phyloP scores from a whole-genome alignment of 2,113 vertebrate species.

The Peucedramus taeniatus region DNA sequence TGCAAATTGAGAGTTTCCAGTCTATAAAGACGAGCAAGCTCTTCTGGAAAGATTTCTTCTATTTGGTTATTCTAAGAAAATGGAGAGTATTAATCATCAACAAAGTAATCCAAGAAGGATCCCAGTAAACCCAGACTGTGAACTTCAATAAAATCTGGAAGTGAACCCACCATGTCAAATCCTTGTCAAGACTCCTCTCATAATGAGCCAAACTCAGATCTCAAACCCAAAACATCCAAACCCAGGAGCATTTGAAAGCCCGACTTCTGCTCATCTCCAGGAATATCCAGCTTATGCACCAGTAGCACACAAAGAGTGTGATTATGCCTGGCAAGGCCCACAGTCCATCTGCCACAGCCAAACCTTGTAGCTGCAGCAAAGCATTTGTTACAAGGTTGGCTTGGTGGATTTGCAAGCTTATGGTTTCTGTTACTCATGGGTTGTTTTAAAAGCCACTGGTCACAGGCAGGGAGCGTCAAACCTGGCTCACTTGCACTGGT shows the following conservation, averaged over 20 bases:
- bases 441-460: not conserved
- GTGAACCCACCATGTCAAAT: not conserved
- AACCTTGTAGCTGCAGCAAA: not conserved
- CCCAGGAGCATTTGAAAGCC: not conserved
- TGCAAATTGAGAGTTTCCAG: constrained; percentile 95
- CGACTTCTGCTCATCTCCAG: not conserved
- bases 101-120: constrained; percentile 2
- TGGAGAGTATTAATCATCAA: constrained; percentile 25
- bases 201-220: not conserved
- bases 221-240: not conserved
- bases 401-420: not conserved
- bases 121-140: not conserved
- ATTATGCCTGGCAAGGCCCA: not conserved
- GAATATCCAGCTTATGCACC: not conserved
- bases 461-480: not conserved
- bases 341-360: not conserved
- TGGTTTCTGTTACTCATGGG: not conserved
- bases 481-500: not conserved
- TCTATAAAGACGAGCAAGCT: constrained; percentile 85
- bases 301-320: not conserved
- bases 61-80: constrained; percentile 90
- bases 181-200: not conserved
- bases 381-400: not conserved
- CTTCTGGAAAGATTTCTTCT: constrained; percentile 84
- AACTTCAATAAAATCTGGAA: not conserved